These are phyloP conservation scores for Gobio gobio DNA, from an alignment of 2,113 vertebrate species.

Conservation along the genomic window DNA sequence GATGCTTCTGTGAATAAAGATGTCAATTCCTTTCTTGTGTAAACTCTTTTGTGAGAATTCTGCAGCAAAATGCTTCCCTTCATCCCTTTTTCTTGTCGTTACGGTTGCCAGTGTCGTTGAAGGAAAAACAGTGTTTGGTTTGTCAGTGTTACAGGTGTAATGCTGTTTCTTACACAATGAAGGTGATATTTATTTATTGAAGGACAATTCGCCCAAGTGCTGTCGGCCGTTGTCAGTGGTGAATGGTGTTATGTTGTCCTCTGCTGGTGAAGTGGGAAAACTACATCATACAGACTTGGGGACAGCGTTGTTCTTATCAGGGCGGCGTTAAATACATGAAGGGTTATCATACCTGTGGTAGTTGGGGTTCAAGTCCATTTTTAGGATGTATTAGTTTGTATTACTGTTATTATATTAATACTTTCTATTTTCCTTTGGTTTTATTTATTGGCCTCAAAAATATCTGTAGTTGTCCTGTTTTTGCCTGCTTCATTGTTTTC, in stretches of 20 bases:
- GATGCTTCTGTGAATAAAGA: conserved; percentile 60
- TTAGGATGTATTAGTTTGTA: conserved; percentile 3
- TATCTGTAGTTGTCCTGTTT: conserved; percentile 9
- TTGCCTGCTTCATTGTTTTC: conserved; percentile 52
- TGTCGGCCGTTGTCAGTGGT: not conserved
- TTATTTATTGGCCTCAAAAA: conserved; percentile 64
- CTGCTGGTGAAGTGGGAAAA: conserved; percentile 55
- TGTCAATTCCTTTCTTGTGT: conserved; percentile 34
- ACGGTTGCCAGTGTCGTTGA: conserved; percentile 26
- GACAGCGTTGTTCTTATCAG: not conserved
- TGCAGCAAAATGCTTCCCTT: conserved; percentile 17
- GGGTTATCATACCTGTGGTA: not conserved
- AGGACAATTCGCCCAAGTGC: not conserved
- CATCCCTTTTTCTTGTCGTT: not conserved
- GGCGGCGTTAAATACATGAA: conserved; percentile 18
- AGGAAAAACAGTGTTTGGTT: conserved; percentile 36
- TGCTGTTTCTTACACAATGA: conserved; percentile 51
- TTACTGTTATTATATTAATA: conserved; percentile 56
- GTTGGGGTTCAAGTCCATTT: conserved; percentile 35
- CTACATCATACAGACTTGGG: not conserved
- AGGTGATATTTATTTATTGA: conserved; percentile 3
- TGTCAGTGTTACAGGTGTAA: conserved; percentile 58
- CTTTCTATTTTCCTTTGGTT: conserved; percentile 30
- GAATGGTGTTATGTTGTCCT: conserved; percentile 55
- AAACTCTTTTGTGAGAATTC: conserved; percentile 24